These are phyloP conservation scores for Colinus virginianus DNA, from an alignment of 2,113 vertebrate species.

Conservation along the genomic window DNA sequence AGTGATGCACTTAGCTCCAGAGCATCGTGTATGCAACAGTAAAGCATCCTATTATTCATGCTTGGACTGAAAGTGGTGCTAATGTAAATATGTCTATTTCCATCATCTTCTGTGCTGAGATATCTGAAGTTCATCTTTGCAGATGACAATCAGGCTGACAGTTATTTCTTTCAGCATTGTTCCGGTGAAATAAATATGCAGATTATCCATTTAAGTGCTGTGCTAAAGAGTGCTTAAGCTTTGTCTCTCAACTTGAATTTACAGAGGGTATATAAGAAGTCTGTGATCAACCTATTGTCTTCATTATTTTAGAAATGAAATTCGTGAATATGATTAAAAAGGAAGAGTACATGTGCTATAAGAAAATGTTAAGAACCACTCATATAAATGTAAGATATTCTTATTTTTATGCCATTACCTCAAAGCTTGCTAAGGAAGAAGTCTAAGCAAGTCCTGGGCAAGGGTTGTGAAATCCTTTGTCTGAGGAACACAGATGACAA, in stretches of 20 bases:
- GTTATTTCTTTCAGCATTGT: conserved; percentile 37
- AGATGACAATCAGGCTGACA: conserved; percentile 42
- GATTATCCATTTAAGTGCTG: neutral
- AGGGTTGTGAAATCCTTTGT: too few species aligned
- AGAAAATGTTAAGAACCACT: neutral
- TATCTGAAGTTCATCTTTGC: conserved; percentile 14
- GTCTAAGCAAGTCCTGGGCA: too few species aligned
- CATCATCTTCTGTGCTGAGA: neutral
- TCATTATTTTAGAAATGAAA: neutral
- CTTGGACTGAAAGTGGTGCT: conserved; percentile 21
- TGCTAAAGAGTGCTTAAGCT: conserved; percentile 7
- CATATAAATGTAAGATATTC: neutral
- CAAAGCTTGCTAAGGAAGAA: too few species aligned
- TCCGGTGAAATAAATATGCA: conserved; percentile 42
- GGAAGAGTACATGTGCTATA: neutral
- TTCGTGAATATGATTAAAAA: neutral
- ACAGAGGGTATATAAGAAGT: neutral
- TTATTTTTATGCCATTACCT: too few species aligned
- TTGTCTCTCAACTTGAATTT: conserved; percentile 1
- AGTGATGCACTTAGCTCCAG: neutral
- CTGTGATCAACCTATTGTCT: neutral
- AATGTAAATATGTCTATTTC: conserved; percentile 52
- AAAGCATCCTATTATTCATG: conserved; percentile 7
- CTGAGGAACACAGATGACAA: too few species aligned
- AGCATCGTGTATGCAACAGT: neutral